Evolutionary conservation across 1,140 invertebrate genomes (phyloP).

Genomic region (Cydia fagiglandana): DNA sequence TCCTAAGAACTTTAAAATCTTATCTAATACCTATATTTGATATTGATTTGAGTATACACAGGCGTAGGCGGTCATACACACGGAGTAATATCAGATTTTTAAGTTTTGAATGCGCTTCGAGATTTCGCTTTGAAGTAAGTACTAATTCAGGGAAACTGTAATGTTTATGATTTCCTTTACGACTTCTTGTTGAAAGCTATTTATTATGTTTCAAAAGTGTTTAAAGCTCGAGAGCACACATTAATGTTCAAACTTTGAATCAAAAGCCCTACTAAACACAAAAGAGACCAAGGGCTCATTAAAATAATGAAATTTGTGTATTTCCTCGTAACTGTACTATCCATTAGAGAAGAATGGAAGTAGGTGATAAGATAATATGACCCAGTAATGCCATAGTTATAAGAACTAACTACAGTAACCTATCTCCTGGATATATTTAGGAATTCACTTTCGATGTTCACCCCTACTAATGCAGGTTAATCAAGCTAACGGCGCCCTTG

Average conservation of each 20-base stretch:
- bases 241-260: background rate
- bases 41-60: too few relatives aligned
- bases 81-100: too few relatives aligned
- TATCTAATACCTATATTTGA: too few relatives aligned
- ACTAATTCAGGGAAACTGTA: background rate
- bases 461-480: too few relatives aligned
- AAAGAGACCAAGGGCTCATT: background rate
- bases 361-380: background rate
- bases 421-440: background rate
- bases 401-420: background rate
- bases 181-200: background rate
- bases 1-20: too few relatives aligned
- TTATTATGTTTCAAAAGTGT: background rate
- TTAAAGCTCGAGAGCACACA: constrained; percentile 2
- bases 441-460: background rate
- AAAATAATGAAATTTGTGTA: background rate
- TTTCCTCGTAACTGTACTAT: background rate
- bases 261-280: background rate
- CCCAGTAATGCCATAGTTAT: background rate
- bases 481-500: too few relatives aligned
- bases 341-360: background rate
- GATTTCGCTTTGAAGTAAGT: background rate
- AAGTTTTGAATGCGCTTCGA: background rate
- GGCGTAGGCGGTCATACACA: too few relatives aligned
- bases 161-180: constrained; percentile 12